Evolutionary conservation across 1,140 invertebrate species (phyloP), one percentile per base, ranked within the genome.

Genomic region (Drosophila nebulosa): DNA sequence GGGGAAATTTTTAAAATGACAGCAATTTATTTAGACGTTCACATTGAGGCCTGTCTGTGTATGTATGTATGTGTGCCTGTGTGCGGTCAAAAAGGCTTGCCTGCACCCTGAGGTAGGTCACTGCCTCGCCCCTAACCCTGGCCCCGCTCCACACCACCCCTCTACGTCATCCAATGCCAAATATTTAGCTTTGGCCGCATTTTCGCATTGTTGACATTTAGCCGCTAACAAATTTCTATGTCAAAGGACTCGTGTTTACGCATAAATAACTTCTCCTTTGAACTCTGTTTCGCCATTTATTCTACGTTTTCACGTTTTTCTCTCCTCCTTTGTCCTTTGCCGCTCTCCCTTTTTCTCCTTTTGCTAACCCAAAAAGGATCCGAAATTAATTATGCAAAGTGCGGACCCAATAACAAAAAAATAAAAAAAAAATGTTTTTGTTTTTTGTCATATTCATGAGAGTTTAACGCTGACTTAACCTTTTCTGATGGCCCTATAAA

Each of bases 1-100:
- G 79, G 81, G 81, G 83, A 86, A 81, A 86, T 86, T 86, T 78
- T 80, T 79, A 56, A 86, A 86, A 88, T 86, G 83, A 81, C 78
- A 88, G 64, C 83, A 88, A 86, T 86, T 86, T 86, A 86, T 86
- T 86, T 88, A 81, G 81, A 78, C 66, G 80, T 85, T 27, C 36
- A 27, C 30, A 51, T 24, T 57, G 39, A 7, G 30, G 63, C 42
- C 22, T 42, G 42, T 60, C 57, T 26, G 9, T 22, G 9, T 36
- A 21, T 53, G 1, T 24, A 52, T 32, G 36, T 70, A 26, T 59
- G 50, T 36, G 51, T 53, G 12, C 12, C 36, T 64, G 46, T 67
- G 42, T 62, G 24, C 60, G 22, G 35, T 39, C 30, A 61, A 35
- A 16, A 55, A 46, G 39, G 50, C 36, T 46, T 26, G 53, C 56